Evolutionary conservation across 2,113 vertebrate species (phyloP).

Genomic region (Cynocephalus volans): DNA sequence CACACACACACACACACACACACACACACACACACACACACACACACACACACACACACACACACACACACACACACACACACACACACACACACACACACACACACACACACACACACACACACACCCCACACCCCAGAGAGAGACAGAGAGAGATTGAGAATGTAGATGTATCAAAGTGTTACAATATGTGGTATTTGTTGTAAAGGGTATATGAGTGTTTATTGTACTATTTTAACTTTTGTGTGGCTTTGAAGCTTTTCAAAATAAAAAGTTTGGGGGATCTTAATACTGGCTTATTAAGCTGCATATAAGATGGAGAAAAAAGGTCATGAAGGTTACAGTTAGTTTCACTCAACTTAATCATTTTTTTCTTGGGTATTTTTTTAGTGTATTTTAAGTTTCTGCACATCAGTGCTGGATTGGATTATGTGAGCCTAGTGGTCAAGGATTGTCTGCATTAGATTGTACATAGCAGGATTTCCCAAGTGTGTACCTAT

Average conservation of each 20-base stretch:
- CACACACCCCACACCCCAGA: too few species aligned
- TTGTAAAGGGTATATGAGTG: background rate
- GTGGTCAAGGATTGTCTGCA: background rate
- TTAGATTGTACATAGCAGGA: background rate
- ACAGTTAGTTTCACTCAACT: background rate
- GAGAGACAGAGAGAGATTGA: background rate
- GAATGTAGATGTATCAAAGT: background rate
- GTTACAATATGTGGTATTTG: background rate
- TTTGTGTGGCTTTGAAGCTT: background rate
- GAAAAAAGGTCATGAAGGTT: background rate
- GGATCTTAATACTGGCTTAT: background rate
- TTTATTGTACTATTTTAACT: background rate
- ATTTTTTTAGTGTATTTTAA: background rate
- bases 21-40: too few species aligned
- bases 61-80: too few species aligned
- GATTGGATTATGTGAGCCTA: background rate
- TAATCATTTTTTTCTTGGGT: background rate
- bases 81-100: too few species aligned
- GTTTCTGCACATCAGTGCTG: background rate
- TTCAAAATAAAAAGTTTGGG: slow-evolving; percentile 3
- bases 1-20: too few species aligned
- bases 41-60: too few species aligned
- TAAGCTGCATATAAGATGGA: background rate
- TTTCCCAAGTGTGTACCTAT: background rate
- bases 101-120: too few species aligned